phyloP scores from a whole-genome alignment of 2,888 invertebrate genomes.

The Sinodicranocentrus sp. region DNA sequence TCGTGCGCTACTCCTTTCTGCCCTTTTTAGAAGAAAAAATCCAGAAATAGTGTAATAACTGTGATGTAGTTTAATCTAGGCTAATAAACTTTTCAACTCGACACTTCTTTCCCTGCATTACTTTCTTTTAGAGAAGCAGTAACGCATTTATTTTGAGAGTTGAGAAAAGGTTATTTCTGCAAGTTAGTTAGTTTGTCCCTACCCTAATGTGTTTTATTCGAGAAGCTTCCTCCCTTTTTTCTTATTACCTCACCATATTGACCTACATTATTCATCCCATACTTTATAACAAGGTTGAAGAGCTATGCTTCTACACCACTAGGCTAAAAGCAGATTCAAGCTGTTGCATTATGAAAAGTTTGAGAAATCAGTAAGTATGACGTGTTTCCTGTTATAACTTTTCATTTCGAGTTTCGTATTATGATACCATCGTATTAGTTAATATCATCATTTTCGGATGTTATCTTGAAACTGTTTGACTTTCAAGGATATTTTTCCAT shows the following conservation, averaged over 20 bases:
- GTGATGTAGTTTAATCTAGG: neutral
- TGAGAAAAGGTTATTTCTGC: slow-evolving; percentile 29
- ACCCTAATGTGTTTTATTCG: slow-evolving; percentile 47
- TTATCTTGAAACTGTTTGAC: no score
- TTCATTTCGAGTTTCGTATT: no score
- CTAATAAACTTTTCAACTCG: slow-evolving; percentile 42
- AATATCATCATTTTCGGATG: no score
- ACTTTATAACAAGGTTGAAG: no score
- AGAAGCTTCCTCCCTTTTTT: slow-evolving; percentile 4
- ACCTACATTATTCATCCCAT: slow-evolving; percentile 30
- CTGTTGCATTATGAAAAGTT: neutral
- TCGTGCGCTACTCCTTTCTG: slow-evolving; percentile 13
- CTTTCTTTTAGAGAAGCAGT: no score
- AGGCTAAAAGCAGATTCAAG: no score
- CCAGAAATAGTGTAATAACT: neutral
- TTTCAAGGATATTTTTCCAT: no score
- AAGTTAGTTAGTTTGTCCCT: no score
- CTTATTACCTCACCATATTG: slow-evolving; percentile 5
- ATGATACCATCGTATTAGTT: no score
- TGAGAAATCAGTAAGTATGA: no score
- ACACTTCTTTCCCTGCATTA: slow-evolving; percentile 4
- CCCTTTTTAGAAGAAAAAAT: neutral
- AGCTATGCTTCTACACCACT: no score
- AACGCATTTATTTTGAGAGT: neutral
- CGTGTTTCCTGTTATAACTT: no score